Evolutionary conservation across 2,888 invertebrate genomes (phyloP).

Genomic region (Ditylenchus weischeri): DNA sequence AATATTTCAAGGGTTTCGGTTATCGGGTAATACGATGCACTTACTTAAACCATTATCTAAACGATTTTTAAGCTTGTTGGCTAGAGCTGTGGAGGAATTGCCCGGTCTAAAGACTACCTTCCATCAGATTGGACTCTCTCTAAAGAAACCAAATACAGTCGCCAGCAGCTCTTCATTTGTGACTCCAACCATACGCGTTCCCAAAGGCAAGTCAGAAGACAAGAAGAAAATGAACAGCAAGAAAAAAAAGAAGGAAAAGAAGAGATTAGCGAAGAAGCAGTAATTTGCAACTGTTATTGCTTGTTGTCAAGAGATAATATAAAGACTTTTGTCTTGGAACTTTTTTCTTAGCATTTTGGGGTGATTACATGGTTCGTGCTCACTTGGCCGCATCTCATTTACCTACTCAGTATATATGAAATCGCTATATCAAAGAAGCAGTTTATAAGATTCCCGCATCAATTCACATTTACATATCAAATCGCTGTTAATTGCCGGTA

Average conservation of each 20-base stretch:
- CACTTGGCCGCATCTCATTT: too few species aligned
- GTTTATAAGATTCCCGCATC: too few species aligned
- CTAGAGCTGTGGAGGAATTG: neutral
- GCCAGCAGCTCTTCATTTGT: neutral
- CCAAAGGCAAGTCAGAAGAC: slow-evolving; percentile 3
- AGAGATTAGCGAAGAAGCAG: neutral
- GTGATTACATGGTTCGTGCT: too few species aligned
- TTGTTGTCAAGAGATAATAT: neutral
- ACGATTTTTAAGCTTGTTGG: too few species aligned
- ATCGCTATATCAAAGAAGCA: too few species aligned
- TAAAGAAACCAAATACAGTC: neutral
- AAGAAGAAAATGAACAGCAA: slow-evolving; percentile 9
- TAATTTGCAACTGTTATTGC: neutral
- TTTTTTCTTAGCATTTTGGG: too few species aligned
- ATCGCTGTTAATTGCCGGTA: too few species aligned
- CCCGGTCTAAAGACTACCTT: neutral
- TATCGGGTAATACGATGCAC: neutral
- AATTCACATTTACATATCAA: too few species aligned
- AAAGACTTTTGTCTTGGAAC: too few species aligned
- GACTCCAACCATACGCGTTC: neutral
- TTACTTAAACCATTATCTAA: too few species aligned
- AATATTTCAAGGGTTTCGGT: neutral
- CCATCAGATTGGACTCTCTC: slow-evolving; percentile 6
- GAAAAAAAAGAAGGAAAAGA: slow-evolving; percentile 6
- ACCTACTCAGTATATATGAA: too few species aligned